Conservation (phyloP, 2,113 vertebrate genomes). For the Nycticorax nycticorax region DNA sequence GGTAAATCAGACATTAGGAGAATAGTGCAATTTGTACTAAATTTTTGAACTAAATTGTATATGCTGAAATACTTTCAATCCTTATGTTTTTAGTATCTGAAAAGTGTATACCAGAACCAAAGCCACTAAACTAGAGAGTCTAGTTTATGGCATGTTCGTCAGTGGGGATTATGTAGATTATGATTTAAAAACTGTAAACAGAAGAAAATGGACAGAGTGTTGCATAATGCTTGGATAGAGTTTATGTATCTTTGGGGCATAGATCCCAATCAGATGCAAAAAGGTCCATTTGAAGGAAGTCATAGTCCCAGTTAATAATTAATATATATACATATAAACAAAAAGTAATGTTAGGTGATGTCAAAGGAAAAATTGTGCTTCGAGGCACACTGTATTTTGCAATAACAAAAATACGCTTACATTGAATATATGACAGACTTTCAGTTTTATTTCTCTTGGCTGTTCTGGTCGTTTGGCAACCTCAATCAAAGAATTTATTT, state of each 20-base stretch:
- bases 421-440: neutral
- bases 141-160: neutral
- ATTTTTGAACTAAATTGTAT: neutral
- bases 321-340: neutral
- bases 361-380: neutral
- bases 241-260: neutral
- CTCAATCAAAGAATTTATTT: conserved; percentile 6
- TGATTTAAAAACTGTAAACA: neutral
- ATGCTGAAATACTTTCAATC: neutral
- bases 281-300: neutral
- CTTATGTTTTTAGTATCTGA: neutral
- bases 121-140: neutral
- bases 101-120: neutral
- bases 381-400: neutral
- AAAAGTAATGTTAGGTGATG: neutral
- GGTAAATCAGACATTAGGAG: neutral
- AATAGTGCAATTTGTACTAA: neutral
- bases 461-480: neutral
- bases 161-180: neutral
- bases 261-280: neutral
- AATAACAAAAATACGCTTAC: neutral
- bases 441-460: conserved; percentile 5
- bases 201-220: neutral
- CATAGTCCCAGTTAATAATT: neutral
- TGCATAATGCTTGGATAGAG: neutral